Base-by-base conservation (phyloP, 2,113 vertebrate species). In the Aplodontia rufa region DNA sequence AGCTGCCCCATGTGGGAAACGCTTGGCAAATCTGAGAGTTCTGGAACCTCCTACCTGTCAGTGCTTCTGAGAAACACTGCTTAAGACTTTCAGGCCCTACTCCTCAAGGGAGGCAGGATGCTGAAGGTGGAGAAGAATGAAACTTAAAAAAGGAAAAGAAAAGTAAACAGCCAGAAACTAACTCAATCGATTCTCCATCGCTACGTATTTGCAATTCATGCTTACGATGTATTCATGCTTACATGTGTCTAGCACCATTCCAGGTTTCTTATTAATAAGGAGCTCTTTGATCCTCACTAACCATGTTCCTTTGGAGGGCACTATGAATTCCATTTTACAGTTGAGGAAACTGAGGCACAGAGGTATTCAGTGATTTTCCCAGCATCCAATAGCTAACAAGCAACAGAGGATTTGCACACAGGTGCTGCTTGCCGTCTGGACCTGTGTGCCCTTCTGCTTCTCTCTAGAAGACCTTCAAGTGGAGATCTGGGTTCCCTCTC, bases 1-100 rank as follows among this genome's bases (percentile, higher is more conserved):
- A 1, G 55, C 32, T 42, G 10, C 4, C 17, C 7, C 11, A 12
- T n/a, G 30, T 26, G 32, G 30, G 42, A 0, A n/a, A n/a, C n/a
- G n/a, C 37, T 87, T 90, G 47, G 55, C 26, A 69, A 80, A 30
- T 53, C 49, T 53, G 53, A 55, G 62, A 62, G 30, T 13, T 72
- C 71, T 68, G n/a, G 76, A 76, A 32, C 28, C 24, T 49, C 20
- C 32, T 32, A 22, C 64, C 19, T 72, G 37, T 40, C 2, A 16
- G 11, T n/a, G n/a, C 12, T 53, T 22, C 37, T 22, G 37, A 62
- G 20, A n/a, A 53, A 32, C 40, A 49, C 24, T 47, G 32, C 45
- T 42, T 26, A 24, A 64, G 53, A 53, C 71, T 40, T 55, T 45
- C 24, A 78, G 37, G 71, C 45, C 53, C 58, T 22, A 58, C 51